A percentile compares a stretch with the other conserved stretches of the same genome.
Evolutionary conservation across 2,797 vertebrate genomes (phyloP).

Genomic region (Picus viridis): DNA sequence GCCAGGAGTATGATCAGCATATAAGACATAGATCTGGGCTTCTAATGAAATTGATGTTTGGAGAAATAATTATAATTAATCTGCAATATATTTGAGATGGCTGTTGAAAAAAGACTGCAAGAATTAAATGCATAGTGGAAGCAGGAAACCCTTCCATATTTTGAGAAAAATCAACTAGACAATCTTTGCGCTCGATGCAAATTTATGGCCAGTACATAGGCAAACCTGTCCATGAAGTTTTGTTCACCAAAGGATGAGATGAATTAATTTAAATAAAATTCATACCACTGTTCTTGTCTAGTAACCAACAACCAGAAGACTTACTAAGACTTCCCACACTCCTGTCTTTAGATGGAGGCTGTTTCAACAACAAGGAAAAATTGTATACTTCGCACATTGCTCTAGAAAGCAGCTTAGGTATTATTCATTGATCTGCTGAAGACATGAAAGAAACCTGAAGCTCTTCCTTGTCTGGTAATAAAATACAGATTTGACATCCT

Average conservation of each 20-base stretch:
- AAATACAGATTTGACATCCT: background rate
- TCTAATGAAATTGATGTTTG: accelerated
- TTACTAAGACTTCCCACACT: background rate
- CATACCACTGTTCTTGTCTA: background rate
- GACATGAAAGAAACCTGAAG: slow-evolving; percentile 22
- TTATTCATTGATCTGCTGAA: slow-evolving; percentile 29
- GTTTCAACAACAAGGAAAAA: background rate
- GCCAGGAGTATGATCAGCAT: background rate
- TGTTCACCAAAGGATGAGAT: background rate
- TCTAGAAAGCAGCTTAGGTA: background rate
- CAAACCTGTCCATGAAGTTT: background rate
- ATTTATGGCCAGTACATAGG: background rate
- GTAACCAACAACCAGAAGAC: background rate
- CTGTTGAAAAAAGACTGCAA: no score
- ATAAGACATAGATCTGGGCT: background rate
- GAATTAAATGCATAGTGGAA: no score
- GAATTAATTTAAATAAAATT: background rate
- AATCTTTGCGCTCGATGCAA: background rate
- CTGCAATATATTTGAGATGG: no score
- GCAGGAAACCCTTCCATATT: background rate
- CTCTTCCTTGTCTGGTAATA: background rate
- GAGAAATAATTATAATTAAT: no score
- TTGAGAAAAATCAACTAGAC: background rate
- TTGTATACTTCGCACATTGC: background rate
- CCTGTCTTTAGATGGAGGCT: background rate